These are phyloP conservation scores for Ictalurus punctatus DNA, from an alignment of 2,113 vertebrate species.

Conservation along the genomic window DNA sequence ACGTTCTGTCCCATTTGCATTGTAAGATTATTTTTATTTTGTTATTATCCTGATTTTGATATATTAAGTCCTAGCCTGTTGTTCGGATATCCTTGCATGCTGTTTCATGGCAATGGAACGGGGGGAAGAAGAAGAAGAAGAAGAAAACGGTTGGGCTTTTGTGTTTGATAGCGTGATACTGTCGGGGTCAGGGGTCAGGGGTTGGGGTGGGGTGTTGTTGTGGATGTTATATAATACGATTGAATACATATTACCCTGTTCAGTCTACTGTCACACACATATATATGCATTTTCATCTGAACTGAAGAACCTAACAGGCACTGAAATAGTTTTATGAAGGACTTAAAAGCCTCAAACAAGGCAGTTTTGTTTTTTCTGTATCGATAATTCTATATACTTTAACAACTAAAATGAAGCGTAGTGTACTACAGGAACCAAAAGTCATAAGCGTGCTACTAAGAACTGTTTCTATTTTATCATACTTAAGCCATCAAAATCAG, in stretches of 20 bases:
- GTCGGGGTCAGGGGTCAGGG: conserved; percentile 46
- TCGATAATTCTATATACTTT: background rate
- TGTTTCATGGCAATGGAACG: conserved; percentile 74
- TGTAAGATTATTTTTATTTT: conserved; percentile 77
- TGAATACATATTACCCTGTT: conserved; percentile 68
- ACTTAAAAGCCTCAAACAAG: background rate
- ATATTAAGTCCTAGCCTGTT: conserved; percentile 71
- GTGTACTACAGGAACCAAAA: background rate
- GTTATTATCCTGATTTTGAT: conserved; percentile 52
- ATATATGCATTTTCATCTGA: conserved; percentile 37
- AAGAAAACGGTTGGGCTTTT: conserved; percentile 61
- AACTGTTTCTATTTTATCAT: background rate
- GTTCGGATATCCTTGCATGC: conserved; percentile 80
- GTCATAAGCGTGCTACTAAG: background rate
- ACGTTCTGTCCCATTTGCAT: conserved; percentile 82
- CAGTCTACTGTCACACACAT: conserved; percentile 62
- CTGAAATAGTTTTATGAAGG: background rate
- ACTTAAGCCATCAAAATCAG: background rate
- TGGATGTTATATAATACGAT: conserved; percentile 75
- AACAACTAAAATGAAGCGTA: background rate
- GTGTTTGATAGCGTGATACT: conserved; percentile 70
- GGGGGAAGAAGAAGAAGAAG: conserved; percentile 46
- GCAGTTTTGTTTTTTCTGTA: background rate
- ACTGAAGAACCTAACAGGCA: conserved; percentile 9
- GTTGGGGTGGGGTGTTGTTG: conserved; percentile 56